Evolutionary conservation across 2,113 vertebrate genomes (phyloP).

Genomic region (Periophthalmodon schlosseri): DNA sequence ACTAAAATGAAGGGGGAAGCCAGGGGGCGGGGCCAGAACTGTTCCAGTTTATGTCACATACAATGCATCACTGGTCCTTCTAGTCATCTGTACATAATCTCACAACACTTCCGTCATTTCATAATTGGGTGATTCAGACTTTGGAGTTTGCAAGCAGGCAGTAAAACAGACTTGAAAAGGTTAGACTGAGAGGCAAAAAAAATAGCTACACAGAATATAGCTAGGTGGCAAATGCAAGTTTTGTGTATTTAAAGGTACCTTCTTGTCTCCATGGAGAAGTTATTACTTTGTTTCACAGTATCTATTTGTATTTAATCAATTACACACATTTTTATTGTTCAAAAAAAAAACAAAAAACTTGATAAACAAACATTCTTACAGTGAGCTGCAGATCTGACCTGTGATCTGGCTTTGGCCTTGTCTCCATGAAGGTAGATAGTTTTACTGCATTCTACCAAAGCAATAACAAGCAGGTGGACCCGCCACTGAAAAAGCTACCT

Average conservation of each 20-base stretch:
- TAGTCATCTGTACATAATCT: not conserved
- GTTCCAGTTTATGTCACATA: constrained; percentile 39
- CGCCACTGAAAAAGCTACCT: too few species aligned
- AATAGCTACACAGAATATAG: constrained; percentile 18
- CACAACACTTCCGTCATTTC: constrained; percentile 12
- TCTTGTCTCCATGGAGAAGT: too few species aligned
- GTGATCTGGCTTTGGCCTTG: too few species aligned
- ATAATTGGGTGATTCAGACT: not conserved
- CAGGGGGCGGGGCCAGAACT: constrained; percentile 6
- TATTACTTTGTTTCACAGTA: too few species aligned
- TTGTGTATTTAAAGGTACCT: constrained; percentile 19
- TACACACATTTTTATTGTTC: too few species aligned
- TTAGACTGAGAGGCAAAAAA: constrained; percentile 16
- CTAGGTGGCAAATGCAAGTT: constrained; percentile 8
- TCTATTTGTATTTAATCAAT: too few species aligned
- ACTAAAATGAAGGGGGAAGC: constrained; percentile 43
- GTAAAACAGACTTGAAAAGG: constrained; percentile 11
- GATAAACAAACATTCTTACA: too few species aligned
- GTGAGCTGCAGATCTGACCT: too few species aligned
- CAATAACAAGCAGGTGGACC: too few species aligned
- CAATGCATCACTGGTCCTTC: constrained; percentile 27
- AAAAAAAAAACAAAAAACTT: too few species aligned
- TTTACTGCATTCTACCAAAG: too few species aligned
- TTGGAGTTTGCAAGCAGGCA: constrained; percentile 18
- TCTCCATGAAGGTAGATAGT: too few species aligned